Percentiles rank a stretch among this genome's conserved stretches.
Conservation (phyloP, 2,113 vertebrate genomes). For the Lophochroa leadbeateri region DNA sequence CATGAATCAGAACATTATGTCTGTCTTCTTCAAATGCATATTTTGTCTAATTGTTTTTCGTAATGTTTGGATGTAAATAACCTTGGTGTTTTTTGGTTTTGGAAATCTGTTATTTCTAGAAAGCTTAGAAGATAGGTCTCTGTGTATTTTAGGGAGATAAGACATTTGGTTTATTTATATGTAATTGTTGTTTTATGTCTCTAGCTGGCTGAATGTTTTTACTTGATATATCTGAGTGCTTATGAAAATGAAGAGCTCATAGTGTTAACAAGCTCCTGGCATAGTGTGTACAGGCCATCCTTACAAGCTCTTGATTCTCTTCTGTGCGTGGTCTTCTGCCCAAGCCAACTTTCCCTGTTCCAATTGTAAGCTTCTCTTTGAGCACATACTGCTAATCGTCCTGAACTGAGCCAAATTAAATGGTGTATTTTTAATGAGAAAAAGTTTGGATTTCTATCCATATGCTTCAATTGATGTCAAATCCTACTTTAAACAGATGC, state of each 20-base stretch:
- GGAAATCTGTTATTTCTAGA: neutral
- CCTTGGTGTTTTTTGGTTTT: neutral
- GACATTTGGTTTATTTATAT: neutral
- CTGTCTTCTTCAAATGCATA: neutral
- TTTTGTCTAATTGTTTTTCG: neutral
- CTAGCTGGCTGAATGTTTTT: neutral
- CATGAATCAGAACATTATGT: neutral
- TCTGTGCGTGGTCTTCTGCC: neutral
- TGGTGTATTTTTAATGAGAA: constrained; percentile 63
- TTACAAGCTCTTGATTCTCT: constrained; percentile 23
- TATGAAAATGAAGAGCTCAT: constrained; percentile 18
- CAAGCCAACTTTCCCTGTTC: neutral
- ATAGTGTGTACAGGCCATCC: neutral
- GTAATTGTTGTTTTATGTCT: neutral
- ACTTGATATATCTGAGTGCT: neutral
- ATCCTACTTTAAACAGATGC: constrained; percentile 60
- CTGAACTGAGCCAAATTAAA: constrained; percentile 59
- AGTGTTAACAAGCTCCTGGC: constrained; percentile 15
- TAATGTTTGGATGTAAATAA: neutral
- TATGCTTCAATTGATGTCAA: constrained; percentile 57
- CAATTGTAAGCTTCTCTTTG: neutral
- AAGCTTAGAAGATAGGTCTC: neutral
- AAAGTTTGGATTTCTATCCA: constrained; percentile 56
- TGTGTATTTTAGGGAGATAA: neutral
- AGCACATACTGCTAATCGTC: constrained; percentile 51